Evolutionary conservation across 2,888 invertebrate genomes (phyloP), one percentile per base, ranked within the genome.

Genomic region (Neoscelio sp.): DNA sequence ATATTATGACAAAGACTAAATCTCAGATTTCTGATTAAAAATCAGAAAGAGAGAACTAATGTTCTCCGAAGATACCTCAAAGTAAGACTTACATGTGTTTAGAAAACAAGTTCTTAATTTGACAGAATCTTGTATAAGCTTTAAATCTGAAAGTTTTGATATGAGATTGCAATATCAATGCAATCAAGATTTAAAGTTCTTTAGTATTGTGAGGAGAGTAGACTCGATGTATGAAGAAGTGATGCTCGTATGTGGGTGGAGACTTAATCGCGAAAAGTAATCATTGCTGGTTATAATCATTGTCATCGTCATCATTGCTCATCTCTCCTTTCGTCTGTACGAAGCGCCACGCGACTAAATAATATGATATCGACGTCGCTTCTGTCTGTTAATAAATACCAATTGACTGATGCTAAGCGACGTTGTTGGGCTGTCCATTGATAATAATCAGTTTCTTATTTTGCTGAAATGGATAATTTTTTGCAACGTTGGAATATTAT

Each of bases 311-410:
- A 35, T 35, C 48, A 12, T 13, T 7, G 20, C 18, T 62, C 44
- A 10, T 23, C 1, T 18, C 28, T 30, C 28, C 42, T 17, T 46
- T 44, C 10, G 46, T 46, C 23, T 35, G 20, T 8, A 20, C 44
- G 44, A 48, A 64, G 48, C 26, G 64, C 48, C 48, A 64, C 50
- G 64, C 64, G 48, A 62, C 64, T 35, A 50, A 38, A 64, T 26
- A 38, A 50, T 48, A 38, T 64, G 15, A 18, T 62, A 15, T 35
- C 23, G 40, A 40, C 40, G 40, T 40, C 40, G 6, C 13, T 40
- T 40, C 15, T 4, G 13, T 10, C 40, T 10, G 13, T 10, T 40
- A 40, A 40, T 13, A 13, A 40, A 40, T 3, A 2, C 2, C 40
- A 40, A 40, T 40, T 40, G 40, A 7, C 33, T 10, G n/a, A 33